phyloP scores from a whole-genome alignment of 1,140 invertebrate genomes.

The Drosophila ohnishii region DNA sequence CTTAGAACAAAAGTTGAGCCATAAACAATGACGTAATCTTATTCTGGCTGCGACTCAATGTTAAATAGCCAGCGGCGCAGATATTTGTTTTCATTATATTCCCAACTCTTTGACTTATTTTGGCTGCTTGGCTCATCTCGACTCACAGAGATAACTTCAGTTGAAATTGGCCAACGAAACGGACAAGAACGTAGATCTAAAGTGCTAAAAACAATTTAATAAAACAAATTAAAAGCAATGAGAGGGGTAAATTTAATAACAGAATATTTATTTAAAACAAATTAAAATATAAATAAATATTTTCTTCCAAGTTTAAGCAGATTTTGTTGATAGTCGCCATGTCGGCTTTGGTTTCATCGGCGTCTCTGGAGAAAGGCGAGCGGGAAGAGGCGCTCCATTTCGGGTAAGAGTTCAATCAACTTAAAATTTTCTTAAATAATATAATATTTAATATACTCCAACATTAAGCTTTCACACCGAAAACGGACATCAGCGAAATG shows the following conservation, averaged over 20 bases:
- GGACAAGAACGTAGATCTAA: constrained; percentile 28
- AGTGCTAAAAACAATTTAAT: neutral
- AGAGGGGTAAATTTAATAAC: constrained; percentile 25
- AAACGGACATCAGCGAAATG: constrained; percentile 67
- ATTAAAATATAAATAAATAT: neutral
- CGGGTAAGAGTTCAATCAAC: constrained; percentile 35
- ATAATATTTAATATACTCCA: neutral
- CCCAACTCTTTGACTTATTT: constrained; percentile 67
- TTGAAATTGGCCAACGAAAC: constrained; percentile 41
- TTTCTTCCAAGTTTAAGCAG: constrained; percentile 30
- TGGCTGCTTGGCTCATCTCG: constrained; percentile 65
- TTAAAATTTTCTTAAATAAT: neutral
- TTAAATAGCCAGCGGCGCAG: constrained; percentile 49
- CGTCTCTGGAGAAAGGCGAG: constrained; percentile 42
- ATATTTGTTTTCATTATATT: constrained; percentile 73
- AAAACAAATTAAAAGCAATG: constrained; percentile 24
- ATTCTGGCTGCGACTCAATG: constrained; percentile 31
- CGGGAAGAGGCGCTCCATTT: constrained; percentile 59
- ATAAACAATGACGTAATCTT: constrained; percentile 75
- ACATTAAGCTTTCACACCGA: constrained; percentile 66
- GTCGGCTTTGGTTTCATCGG: constrained; percentile 21
- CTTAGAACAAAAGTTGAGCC: constrained; percentile 56
- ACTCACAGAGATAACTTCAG: constrained; percentile 40
- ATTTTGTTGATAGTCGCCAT: constrained; percentile 23
- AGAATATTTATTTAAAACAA: neutral